phyloP scores from a whole-genome alignment of 1,140 invertebrate species.

The Drosophila nebulosa region DNA sequence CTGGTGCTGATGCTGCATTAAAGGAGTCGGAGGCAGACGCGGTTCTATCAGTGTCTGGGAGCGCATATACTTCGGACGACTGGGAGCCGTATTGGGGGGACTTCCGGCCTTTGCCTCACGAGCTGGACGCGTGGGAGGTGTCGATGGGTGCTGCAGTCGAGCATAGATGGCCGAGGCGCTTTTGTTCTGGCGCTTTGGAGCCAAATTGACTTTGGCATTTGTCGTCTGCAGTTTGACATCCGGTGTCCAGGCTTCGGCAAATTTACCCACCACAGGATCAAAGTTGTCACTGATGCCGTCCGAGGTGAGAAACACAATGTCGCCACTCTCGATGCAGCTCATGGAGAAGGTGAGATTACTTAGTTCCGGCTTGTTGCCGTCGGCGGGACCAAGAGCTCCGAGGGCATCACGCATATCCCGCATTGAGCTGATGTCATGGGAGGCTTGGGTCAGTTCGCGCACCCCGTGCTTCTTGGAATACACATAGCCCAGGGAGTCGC shows the following conservation, averaged over 20 bases:
- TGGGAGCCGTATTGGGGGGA: slow-evolving; percentile 50
- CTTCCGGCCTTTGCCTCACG: slow-evolving; percentile 53
- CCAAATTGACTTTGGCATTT: slow-evolving; percentile 30
- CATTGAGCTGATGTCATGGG: slow-evolving; percentile 94
- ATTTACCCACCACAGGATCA: slow-evolving; percentile 96
- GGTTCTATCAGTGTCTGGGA: slow-evolving; percentile 83
- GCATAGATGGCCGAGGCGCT: slow-evolving; percentile 73
- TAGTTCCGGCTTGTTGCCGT: slow-evolving; percentile 93
- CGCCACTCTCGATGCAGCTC: slow-evolving; percentile 91
- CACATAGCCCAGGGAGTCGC: slow-evolving; percentile 94
- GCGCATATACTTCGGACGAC: slow-evolving; percentile 80
- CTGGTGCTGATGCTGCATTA: slow-evolving; percentile 42
- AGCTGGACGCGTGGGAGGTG: slow-evolving; percentile 51
- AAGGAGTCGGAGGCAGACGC: slow-evolving; percentile 53
- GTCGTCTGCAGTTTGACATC: slow-evolving; percentile 66
- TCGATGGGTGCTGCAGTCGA: slow-evolving; percentile 58
- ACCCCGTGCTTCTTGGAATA: slow-evolving; percentile 90
- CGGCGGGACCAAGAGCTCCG: slow-evolving; percentile 93
- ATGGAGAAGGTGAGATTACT: slow-evolving; percentile 95
- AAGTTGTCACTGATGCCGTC: slow-evolving; percentile 97
- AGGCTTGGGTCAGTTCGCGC: slow-evolving; percentile 89
- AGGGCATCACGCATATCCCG: slow-evolving; percentile 95
- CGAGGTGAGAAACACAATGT: slow-evolving; percentile 94
- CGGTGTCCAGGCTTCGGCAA: slow-evolving; percentile 84
- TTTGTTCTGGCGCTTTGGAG: slow-evolving; percentile 79